A percentile compares a stretch with the other conserved stretches of the same genome.
These are phyloP conservation scores for Labeo calbasu DNA, from an alignment of 2,797 vertebrate species.

Conservation along the genomic window DNA sequence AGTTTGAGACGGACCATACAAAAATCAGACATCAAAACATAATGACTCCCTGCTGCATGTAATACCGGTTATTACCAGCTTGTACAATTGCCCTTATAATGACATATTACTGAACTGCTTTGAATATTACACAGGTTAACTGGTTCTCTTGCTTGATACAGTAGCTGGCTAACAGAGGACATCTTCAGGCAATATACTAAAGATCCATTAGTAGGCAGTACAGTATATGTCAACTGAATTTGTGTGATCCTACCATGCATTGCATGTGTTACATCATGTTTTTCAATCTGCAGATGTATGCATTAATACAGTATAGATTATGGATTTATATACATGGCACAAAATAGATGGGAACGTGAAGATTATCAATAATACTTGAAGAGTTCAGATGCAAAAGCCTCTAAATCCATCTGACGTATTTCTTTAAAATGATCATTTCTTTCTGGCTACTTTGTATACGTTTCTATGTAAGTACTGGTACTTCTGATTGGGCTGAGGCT, in stretches of 20 bases:
- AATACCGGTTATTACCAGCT: background rate
- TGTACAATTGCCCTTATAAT: background rate
- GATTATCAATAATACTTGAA: background rate
- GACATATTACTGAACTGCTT: background rate
- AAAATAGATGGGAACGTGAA: background rate
- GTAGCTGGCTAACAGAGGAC: background rate
- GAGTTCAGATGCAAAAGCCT: no score
- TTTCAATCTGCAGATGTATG: background rate
- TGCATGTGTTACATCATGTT: conserved; percentile 16
- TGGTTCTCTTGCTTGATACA: background rate
- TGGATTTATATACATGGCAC: background rate
- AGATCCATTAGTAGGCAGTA: conserved; percentile 7
- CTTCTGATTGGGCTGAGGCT: no score
- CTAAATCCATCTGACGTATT: no score
- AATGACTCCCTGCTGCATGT: background rate
- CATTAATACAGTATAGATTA: background rate
- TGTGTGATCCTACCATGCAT: background rate
- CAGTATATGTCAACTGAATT: background rate
- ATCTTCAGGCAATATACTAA: background rate
- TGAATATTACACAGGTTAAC: background rate
- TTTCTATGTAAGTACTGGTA: no score
- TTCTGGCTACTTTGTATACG: no score
- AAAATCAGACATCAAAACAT: background rate
- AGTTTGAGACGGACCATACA: background rate
- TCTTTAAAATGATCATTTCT: no score